These are phyloP conservation scores for Pediacus dermestoides DNA, from an alignment of 2,888 invertebrate species.

Conservation along the genomic window DNA sequence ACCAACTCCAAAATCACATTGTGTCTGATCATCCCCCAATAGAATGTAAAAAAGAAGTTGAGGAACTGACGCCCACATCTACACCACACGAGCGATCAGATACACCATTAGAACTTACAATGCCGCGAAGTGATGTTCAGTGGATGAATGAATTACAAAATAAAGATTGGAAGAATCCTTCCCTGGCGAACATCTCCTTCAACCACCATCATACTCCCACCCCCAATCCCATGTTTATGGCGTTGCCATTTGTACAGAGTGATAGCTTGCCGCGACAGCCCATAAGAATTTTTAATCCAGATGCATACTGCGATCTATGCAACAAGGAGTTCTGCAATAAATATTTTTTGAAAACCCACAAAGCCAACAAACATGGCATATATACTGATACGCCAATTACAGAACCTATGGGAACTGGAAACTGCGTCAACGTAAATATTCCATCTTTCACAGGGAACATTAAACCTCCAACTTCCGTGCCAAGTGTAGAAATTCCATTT, in stretches of 20 bases:
- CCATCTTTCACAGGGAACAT: slow-evolving; percentile 42
- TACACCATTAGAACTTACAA: slow-evolving; percentile 39
- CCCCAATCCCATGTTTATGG: slow-evolving; percentile 45
- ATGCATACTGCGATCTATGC: slow-evolving; percentile 96
- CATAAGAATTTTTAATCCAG: slow-evolving; percentile 89
- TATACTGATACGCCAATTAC: slow-evolving; percentile 53
- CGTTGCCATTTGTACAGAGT: slow-evolving; percentile 45
- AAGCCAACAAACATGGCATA: slow-evolving; percentile 95
- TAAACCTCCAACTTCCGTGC: slow-evolving; percentile 43
- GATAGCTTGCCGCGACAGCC: slow-evolving; percentile 53
- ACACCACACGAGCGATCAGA: slow-evolving; percentile 31
- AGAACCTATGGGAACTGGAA: slow-evolving; percentile 28
- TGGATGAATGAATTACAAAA: slow-evolving; percentile 46
- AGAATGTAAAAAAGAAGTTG: slow-evolving; percentile 44
- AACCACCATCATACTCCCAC: slow-evolving; percentile 42
- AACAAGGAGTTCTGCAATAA: slow-evolving; percentile 99
- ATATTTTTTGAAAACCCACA: slow-evolving; percentile 96
- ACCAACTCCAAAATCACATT: slow-evolving; percentile 43
- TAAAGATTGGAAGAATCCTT: slow-evolving; percentile 47
- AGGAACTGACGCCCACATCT: slow-evolving; percentile 29
- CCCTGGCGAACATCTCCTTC: slow-evolving; percentile 48
- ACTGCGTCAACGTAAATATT: slow-evolving; percentile 31
- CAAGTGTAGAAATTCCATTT: slow-evolving; percentile 39
- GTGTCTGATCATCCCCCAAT: slow-evolving; percentile 41
- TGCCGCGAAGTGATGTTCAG: slow-evolving; percentile 39